phyloP scores from a whole-genome alignment of 2,797 vertebrate genomes.

The Acestrorhynchus altus region DNA sequence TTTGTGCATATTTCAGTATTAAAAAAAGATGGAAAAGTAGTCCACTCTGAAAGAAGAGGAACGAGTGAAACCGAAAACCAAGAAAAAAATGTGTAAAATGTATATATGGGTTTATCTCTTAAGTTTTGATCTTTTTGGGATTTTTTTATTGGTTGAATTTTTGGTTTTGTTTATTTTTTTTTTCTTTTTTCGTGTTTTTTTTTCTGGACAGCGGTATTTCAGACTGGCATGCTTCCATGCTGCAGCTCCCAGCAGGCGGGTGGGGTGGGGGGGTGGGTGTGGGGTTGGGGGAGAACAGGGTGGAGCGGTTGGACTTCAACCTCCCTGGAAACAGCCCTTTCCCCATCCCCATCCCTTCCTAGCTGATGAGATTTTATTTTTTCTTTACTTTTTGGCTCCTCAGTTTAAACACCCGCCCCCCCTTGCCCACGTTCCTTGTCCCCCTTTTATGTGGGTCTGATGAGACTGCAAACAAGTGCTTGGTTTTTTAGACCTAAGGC shows the following conservation, averaged over 20 bases:
- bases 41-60: conserved; percentile 75
- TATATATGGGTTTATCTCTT: conserved; percentile 88
- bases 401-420: conserved; percentile 51
- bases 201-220: conserved; percentile 80
- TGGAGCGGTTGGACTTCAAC: conserved; percentile 61
- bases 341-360: conserved; percentile 64
- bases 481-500: conserved; percentile 56
- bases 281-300: conserved; percentile 62
- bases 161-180: conserved; percentile 65
- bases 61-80: conserved; percentile 76
- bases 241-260: conserved; percentile 64
- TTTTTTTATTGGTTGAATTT: conserved; percentile 75
- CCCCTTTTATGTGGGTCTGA: conserved; percentile 65
- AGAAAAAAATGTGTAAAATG: conserved; percentile 84
- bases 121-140: conserved; percentile 79
- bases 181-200: conserved; percentile 63
- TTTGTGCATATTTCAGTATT: conserved; percentile 83
- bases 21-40: conserved; percentile 66
- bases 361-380: conserved; percentile 67
- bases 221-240: conserved; percentile 73
- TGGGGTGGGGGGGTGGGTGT: conserved; percentile 56
- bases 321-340: conserved; percentile 61
- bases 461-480: conserved; percentile 69
- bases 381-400: conserved; percentile 65
- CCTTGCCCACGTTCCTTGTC: conserved; percentile 52